Base-by-base conservation (phyloP, 1,140 invertebrate species). In the Pogonomyrmex barbatus region DNA sequence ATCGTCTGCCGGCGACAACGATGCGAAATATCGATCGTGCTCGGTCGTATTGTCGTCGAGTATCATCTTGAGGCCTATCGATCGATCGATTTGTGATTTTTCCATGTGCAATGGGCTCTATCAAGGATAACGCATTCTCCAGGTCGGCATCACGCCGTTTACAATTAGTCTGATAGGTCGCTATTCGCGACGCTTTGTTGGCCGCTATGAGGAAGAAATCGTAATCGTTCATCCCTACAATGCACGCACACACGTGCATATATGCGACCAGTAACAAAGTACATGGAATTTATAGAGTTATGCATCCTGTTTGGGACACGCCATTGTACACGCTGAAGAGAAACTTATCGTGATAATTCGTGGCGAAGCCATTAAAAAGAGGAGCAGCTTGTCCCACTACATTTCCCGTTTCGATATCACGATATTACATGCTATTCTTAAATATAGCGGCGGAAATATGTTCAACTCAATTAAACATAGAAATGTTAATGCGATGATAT, bases 151-250 rank as follows among this genome's bases (percentile, higher is more conserved):
- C 87, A 54, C 87, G 60, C 85, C 63, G 70, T 92, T 83, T 87
- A 82, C 89, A 85, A 88, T 87, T 88, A 77, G 81, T 89, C 87
- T 89, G 78, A 87, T 85, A 89, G 90, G 79, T 82, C 85, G 78
- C 90, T 90, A 93, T 90, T 91, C 92, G 92, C 78, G 76, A 78
- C 67, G 85, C 86, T 90, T 87, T 50, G 68, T 73, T 82, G 63
- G 47, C 82, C 47, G 81, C 54, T 86, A 87, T 82, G 86, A 90
- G 71, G 76, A 88, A 88, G 88, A 91, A 88, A 89, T 73, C 87
- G 58, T 89, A 78, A 91, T 90, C 88, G 76, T 52, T 54, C 56
- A 12, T 63, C 0, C 12, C 42, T 47, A 2, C 81, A 47, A 67
- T 67, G 52, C 52, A 33, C 10, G 39, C 68, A 56, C 58, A 50